A percentile compares a stretch with the other conserved stretches of the same genome.
phyloP scores from a whole-genome alignment of 2,888 invertebrate species.

The Bhutanitis thaidina region DNA sequence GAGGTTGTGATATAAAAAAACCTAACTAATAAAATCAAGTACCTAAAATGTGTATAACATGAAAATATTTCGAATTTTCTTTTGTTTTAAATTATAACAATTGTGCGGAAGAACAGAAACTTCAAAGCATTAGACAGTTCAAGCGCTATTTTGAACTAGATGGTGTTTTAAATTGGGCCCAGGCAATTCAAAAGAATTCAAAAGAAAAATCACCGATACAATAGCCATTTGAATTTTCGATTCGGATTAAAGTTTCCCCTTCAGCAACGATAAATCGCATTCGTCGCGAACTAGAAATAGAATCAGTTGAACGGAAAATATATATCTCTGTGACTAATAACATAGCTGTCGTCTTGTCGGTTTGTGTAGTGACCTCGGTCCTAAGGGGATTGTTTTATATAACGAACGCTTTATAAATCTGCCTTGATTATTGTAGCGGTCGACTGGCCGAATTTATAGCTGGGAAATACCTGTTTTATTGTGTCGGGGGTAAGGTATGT shows the following conservation, averaged over 20 bases:
- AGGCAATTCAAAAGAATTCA: background rate
- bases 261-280: conserved; percentile 9
- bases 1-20: no score
- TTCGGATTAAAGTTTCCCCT: conserved; percentile 12
- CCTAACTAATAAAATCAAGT: no score
- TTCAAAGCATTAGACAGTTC: no score
- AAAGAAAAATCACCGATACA: conserved; percentile 1
- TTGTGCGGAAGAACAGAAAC: no score
- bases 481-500: background rate
- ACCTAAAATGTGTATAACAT: no score
- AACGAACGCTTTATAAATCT: conserved; percentile 9
- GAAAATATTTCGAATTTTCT: no score
- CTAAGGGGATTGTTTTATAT: background rate
- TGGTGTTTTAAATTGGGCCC: no score
- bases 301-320: conserved; percentile 4
- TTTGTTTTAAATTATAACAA: no score
- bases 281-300: conserved; percentile 1
- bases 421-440: background rate
- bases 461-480: background rate
- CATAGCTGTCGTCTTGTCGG: conserved; percentile 2
- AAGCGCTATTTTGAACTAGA: no score
- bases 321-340: conserved; percentile 13
- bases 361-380: background rate
- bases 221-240: conserved; percentile 16
- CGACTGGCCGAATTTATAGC: background rate